Percentiles rank a stretch among this genome's conserved stretches.
phyloP scores from a whole-genome alignment of 2,797 vertebrate genomes.

The Melanotaenia pygmaea region DNA sequence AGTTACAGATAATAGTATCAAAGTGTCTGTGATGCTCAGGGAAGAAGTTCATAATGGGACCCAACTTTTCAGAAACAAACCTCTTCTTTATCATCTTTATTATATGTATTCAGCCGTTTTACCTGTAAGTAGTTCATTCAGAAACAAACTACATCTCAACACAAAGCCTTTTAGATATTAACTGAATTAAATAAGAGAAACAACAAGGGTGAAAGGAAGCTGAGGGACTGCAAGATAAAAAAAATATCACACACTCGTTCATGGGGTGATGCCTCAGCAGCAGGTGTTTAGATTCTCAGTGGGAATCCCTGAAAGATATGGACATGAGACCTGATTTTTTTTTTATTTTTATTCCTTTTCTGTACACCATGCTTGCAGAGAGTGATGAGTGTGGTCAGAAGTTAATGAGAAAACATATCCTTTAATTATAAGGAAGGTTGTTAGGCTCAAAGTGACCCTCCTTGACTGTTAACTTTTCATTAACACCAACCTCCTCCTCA shows the following conservation, averaged over 20 bases:
- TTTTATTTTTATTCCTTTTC: neutral
- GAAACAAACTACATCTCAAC: conserved; percentile 77
- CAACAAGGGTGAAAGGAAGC: conserved; percentile 60
- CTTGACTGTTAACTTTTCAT: conserved; percentile 43
- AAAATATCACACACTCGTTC: neutral
- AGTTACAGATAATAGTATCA: conserved; percentile 38
- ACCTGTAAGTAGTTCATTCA: conserved; percentile 74
- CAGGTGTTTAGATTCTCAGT: neutral
- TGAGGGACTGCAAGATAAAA: conserved; percentile 49
- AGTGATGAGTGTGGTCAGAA: conserved; percentile 43
- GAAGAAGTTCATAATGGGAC: conserved; percentile 56
- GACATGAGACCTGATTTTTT: conserved; percentile 6
- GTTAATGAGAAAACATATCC: conserved; percentile 55
- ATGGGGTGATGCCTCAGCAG: neutral
- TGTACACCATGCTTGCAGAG: conserved; percentile 16
- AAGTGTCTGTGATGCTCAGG: conserved; percentile 38
- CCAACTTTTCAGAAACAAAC: conserved; percentile 52
- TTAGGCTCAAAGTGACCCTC: conserved; percentile 27
- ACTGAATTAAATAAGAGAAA: conserved; percentile 77
- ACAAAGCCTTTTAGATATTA: conserved; percentile 69
- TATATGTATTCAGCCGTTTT: conserved; percentile 70
- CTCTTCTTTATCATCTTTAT: conserved; percentile 71
- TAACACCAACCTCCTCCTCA: conserved; percentile 8
- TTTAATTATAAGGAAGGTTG: neutral
- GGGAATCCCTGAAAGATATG: conserved; percentile 18